Conservation (phyloP, 1,140 invertebrate genomes). For the Uloborus diversus region DNA sequence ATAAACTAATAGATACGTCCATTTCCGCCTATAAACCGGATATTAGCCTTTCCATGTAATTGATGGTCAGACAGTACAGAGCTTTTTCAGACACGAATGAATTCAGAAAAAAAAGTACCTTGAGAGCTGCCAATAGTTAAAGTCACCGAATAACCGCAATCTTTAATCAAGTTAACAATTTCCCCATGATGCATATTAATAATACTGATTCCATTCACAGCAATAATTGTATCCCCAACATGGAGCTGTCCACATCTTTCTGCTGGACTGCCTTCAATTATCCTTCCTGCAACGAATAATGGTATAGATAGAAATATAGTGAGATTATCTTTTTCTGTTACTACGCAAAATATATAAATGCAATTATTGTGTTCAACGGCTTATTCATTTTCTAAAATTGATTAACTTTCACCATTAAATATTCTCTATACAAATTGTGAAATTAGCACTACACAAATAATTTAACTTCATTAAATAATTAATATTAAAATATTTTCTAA, state of each 20-base stretch:
- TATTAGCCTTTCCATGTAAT: too few relatives aligned
- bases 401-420: not conserved
- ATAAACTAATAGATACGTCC: too few relatives aligned
- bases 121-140: conserved; percentile 66
- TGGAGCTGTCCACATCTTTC: conserved; percentile 88
- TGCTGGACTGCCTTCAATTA: conserved; percentile 94
- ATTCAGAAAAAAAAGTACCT: conserved; percentile 1
- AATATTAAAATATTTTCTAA: too few relatives aligned
- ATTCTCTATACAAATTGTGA: not conserved
- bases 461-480: too few relatives aligned
- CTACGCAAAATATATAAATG: too few relatives aligned
- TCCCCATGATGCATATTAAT: conserved; percentile 93
- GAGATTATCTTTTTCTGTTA: too few relatives aligned
- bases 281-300: conserved; percentile 76
- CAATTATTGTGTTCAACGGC: too few relatives aligned
- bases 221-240: conserved; percentile 94
- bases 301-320: too few relatives aligned
- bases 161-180: conserved; percentile 92
- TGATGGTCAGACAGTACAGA: too few relatives aligned
- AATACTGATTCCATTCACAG: conserved; percentile 94
- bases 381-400: too few relatives aligned
- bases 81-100: not conserved
- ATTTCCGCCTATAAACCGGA: too few relatives aligned
- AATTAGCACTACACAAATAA: too few relatives aligned
- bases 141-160: conserved; percentile 89